Evolutionary conservation across 2,888 invertebrate genomes (phyloP).

Genomic region (Caenorhabditis sp.): DNA sequence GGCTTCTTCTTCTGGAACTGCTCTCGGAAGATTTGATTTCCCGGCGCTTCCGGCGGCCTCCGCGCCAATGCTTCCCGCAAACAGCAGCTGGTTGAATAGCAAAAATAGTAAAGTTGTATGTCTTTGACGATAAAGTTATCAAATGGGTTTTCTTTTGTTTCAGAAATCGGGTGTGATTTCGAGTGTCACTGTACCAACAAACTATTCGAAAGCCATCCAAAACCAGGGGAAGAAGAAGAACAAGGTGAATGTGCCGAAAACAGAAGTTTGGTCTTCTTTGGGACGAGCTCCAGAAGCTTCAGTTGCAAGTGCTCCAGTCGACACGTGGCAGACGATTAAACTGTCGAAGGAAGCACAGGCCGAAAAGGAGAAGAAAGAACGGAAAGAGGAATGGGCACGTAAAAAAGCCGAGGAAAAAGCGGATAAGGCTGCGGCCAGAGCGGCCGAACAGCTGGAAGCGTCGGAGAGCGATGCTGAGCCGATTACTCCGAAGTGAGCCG

Average conservation of each 20-base stretch:
- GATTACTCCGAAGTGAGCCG: not conserved
- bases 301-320: not conserved
- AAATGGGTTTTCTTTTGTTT: slow-evolving; percentile 1
- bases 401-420: slow-evolving; percentile 56
- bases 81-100: slow-evolving; percentile 46
- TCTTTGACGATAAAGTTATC: not conserved
- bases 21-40: slow-evolving; percentile 24
- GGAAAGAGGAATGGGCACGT: slow-evolving; percentile 50
- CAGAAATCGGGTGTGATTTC: slow-evolving; percentile 42
- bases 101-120: slow-evolving; percentile 40
- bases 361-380: slow-evolving; percentile 37
- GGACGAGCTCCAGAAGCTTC: slow-evolving; percentile 26
- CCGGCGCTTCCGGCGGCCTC: slow-evolving; percentile 49
- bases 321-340: slow-evolving; percentile 37
- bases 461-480: not conserved
- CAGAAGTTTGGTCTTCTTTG: slow-evolving; percentile 53
- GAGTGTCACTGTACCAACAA: slow-evolving; percentile 39
- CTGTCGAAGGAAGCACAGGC: slow-evolving; percentile 56
- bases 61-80: slow-evolving; percentile 33
- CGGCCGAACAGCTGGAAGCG: too few relatives aligned
- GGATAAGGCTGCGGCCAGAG: too few relatives aligned
- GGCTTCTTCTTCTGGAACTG: not conserved
- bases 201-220: slow-evolving; percentile 37
- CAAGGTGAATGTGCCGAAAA: slow-evolving; percentile 37
- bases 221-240: slow-evolving; percentile 51